Evolutionary conservation across 2,797 vertebrate genomes (phyloP).

Genomic region (Anabacerthia variegaticeps): DNA sequence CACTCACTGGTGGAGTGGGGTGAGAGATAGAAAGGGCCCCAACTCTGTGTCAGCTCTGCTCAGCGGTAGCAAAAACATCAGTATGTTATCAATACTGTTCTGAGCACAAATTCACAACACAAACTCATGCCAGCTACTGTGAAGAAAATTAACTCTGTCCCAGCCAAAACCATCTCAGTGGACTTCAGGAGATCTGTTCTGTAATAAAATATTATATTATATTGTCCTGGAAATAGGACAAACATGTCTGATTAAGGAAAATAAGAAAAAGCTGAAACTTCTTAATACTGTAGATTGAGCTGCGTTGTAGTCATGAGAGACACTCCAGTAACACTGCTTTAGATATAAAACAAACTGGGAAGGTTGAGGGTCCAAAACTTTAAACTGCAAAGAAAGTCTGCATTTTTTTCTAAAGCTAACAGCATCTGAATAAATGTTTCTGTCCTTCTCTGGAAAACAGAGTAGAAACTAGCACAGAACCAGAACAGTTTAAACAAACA

Average conservation of each 20-base stretch:
- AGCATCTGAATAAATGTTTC: not conserved
- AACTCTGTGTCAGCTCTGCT: not conserved
- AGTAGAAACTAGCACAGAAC: not conserved
- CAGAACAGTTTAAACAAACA: not conserved
- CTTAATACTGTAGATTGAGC: not conserved
- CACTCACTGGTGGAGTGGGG: accelerated
- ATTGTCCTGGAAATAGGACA: not conserved
- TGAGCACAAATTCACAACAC: not conserved
- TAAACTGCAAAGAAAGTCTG: not conserved
- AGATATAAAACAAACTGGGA: not conserved
- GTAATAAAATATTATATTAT: not conserved
- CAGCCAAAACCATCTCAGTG: not conserved
- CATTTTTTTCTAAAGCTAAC: not conserved
- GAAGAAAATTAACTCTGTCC: not conserved
- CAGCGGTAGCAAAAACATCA: not conserved
- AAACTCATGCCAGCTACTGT: not conserved
- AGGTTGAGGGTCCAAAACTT: not conserved
- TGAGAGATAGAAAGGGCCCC: not conserved
- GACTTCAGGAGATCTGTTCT: not conserved
- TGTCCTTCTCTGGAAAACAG: not conserved
- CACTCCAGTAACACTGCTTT: not conserved
- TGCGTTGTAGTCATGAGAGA: not conserved
- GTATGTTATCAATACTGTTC: not conserved
- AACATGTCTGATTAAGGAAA: not conserved
- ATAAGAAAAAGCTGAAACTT: not conserved